Percentiles rank a stretch among this genome's conserved stretches.
Evolutionary conservation across 2,797 vertebrate species (phyloP).

Genomic region (Alauda arvensis): DNA sequence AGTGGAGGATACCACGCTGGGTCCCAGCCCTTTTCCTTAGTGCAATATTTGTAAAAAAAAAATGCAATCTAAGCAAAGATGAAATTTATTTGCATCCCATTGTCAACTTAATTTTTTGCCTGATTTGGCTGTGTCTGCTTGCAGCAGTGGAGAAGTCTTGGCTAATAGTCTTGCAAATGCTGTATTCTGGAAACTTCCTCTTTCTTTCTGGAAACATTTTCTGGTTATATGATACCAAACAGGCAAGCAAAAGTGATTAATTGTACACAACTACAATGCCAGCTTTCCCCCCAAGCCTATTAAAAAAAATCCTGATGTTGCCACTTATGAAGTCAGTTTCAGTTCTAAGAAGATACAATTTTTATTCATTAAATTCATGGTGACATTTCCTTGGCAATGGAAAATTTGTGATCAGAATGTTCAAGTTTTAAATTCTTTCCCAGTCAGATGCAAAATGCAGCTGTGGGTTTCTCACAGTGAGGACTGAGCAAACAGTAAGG

Average conservation of each 20-base stretch:
- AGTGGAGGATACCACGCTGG: neutral
- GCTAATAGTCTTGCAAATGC: neutral
- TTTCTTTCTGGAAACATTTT: neutral
- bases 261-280: neutral
- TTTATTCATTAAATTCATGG: neutral
- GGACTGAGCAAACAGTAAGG: neutral
- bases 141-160: neutral
- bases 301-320: neutral
- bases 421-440: conserved; percentile 23
- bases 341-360: neutral
- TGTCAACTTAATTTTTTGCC: neutral
- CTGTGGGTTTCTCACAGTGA: conserved; percentile 35
- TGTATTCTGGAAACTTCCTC: neutral
- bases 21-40: neutral
- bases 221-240: neutral
- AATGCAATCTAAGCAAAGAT: neutral
- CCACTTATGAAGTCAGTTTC: neutral
- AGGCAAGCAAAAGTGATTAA: neutral
- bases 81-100: neutral
- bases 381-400: neutral
- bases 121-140: neutral
- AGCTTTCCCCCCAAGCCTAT: neutral
- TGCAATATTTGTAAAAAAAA: neutral
- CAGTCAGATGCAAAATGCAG: neutral
- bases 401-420: neutral